These are phyloP conservation scores for Etia nguti DNA, from an alignment of 2,113 vertebrate species.

Conservation along the genomic window DNA sequence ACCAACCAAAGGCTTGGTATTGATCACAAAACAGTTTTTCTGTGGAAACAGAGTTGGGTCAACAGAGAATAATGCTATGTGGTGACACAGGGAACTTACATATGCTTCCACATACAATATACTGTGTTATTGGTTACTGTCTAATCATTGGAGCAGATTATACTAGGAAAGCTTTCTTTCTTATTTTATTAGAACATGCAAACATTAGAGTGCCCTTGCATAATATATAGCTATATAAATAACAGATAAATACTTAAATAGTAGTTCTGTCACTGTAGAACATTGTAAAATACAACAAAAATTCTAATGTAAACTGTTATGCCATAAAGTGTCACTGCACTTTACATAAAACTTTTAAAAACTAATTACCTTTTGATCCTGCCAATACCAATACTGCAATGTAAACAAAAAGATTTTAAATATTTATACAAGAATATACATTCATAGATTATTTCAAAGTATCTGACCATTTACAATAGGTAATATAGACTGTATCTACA, in stretches of 20 bases:
- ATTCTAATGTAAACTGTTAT: background rate
- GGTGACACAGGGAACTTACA: background rate
- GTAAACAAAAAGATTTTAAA: background rate
- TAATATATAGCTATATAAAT: background rate
- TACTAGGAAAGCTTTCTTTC: background rate
- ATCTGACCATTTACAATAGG: background rate
- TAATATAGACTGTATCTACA: background rate
- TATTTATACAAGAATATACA: background rate
- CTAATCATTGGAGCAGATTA: background rate
- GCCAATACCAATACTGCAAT: fast-evolving
- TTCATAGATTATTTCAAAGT: background rate
- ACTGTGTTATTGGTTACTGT: background rate
- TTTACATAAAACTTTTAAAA: background rate
- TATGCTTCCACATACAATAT: background rate
- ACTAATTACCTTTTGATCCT: fast-evolving
- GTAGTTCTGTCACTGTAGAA: background rate
- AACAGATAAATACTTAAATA: background rate
- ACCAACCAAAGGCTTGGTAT: conserved; percentile 25
- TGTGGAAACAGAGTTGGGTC: background rate
- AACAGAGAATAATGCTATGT: background rate
- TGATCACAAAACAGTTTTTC: conserved; percentile 73
- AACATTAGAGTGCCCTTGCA: background rate
- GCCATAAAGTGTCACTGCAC: background rate
- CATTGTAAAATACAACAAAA: background rate
- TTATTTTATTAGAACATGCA: background rate